Percentiles rank a stretch among this genome's conserved stretches.
Conservation (phyloP, 2,888 invertebrate species). For the Napeogenes sylphis region DNA sequence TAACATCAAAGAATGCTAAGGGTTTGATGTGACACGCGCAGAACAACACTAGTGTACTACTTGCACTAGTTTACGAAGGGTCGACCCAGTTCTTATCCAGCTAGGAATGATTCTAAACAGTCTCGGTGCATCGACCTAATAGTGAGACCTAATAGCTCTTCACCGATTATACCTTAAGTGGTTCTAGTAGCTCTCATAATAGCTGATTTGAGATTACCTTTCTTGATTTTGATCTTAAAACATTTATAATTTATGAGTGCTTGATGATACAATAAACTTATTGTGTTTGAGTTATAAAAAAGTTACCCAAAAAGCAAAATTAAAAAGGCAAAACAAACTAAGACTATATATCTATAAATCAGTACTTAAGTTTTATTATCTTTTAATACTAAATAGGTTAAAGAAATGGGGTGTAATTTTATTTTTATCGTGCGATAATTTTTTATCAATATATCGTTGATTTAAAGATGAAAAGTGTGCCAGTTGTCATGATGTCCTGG, state of each 20-base stretch:
- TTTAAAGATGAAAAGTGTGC: too few species aligned
- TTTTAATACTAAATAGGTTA: too few species aligned
- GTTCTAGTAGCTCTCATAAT: not conserved
- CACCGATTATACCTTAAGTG: not conserved
- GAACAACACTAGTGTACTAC: constrained; percentile 23
- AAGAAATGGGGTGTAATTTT: too few species aligned
- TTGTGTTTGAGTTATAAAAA: too few species aligned
- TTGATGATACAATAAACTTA: too few species aligned
- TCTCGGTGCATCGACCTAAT: constrained; percentile 28
- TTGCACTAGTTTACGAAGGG: constrained; percentile 43
- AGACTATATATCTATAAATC: too few species aligned
- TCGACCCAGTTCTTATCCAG: constrained; percentile 58
- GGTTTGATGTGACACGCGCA: constrained; percentile 12
- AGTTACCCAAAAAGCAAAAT: too few species aligned
- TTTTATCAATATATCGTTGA: too few species aligned
- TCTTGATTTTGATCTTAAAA: not conserved
- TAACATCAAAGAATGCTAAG: not conserved
- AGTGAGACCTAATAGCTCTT: not conserved
- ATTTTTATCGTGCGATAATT: too few species aligned
- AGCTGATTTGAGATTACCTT: not conserved
- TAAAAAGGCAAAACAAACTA: too few species aligned
- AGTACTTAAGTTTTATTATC: too few species aligned
- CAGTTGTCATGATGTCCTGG: too few species aligned
- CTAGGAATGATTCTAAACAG: constrained; percentile 37
- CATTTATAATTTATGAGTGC: not conserved